phyloP scores from a whole-genome alignment of 2,113 vertebrate genomes.

The Pavo muticus region DNA sequence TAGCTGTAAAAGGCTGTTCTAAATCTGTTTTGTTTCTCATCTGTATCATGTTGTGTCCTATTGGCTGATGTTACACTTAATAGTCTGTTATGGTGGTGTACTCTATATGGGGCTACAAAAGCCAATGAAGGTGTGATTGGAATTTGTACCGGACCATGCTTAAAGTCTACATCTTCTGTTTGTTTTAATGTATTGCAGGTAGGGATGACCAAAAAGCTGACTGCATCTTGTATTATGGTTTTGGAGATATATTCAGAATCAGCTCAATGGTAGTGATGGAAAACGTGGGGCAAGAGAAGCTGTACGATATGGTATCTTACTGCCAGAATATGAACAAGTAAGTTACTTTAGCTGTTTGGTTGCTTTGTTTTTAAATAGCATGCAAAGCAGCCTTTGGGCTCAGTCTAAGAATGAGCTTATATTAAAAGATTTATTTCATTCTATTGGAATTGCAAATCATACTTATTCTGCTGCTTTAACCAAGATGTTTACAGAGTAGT shows the following conservation, averaged over 20 bases:
- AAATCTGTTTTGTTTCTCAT: background rate
- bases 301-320: conserved; percentile 94
- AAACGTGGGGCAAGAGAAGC: conserved; percentile 94
- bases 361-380: background rate
- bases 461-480: background rate
- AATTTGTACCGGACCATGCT: background rate
- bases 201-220: conserved; percentile 92
- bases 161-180: background rate
- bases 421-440: background rate
- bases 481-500: background rate
- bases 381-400: background rate
- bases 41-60: background rate
- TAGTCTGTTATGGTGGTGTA: background rate
- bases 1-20: background rate
- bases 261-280: conserved; percentile 99
- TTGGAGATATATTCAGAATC: conserved; percentile 93
- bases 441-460: background rate
- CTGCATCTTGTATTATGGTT: conserved; percentile 94
- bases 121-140: background rate
- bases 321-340: conserved; percentile 89
- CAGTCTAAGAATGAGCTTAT: background rate
- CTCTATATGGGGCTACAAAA: background rate
- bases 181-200: conserved; percentile 77
- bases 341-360: background rate
- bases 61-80: background rate